These are phyloP conservation scores for Tachina fera DNA, from an alignment of 2,888 invertebrate species.

Conservation along the genomic window DNA sequence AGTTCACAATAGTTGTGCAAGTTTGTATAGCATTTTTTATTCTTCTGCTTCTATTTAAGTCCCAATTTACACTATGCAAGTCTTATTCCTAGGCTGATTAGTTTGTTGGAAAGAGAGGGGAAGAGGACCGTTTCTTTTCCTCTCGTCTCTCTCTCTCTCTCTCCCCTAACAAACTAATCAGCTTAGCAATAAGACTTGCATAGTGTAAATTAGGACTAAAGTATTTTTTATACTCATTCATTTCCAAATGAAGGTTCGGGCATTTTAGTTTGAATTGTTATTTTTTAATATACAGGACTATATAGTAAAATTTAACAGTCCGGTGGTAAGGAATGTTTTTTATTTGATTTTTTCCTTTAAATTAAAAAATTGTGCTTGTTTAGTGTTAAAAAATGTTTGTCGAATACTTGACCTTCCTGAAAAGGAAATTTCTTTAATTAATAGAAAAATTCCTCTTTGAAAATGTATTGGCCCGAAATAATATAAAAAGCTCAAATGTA, in stretches of 20 bases:
- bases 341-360: background rate
- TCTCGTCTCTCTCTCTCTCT: too few relatives aligned
- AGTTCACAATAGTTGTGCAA: constrained; percentile 42
- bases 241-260: constrained; percentile 15
- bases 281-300: too few relatives aligned
- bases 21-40: constrained; percentile 7
- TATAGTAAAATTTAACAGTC: too few relatives aligned
- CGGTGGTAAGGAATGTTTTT: background rate
- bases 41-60: background rate
- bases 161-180: too few relatives aligned
- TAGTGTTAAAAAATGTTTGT: background rate
- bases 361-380: background rate
- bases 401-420: constrained; percentile 16
- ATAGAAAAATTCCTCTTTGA: constrained; percentile 5
- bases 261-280: constrained; percentile 42
- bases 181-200: too few relatives aligned
- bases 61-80: too few relatives aligned
- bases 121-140: too few relatives aligned
- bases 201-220: too few relatives aligned
- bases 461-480: background rate
- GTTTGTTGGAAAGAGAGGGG: too few relatives aligned
- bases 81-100: too few relatives aligned
- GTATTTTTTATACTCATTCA: constrained; percentile 14
- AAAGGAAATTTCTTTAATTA: constrained; percentile 1
- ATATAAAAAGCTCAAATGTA: background rate